phyloP scores from a whole-genome alignment of 1,140 invertebrate species.

The Chrysopa pallens region DNA sequence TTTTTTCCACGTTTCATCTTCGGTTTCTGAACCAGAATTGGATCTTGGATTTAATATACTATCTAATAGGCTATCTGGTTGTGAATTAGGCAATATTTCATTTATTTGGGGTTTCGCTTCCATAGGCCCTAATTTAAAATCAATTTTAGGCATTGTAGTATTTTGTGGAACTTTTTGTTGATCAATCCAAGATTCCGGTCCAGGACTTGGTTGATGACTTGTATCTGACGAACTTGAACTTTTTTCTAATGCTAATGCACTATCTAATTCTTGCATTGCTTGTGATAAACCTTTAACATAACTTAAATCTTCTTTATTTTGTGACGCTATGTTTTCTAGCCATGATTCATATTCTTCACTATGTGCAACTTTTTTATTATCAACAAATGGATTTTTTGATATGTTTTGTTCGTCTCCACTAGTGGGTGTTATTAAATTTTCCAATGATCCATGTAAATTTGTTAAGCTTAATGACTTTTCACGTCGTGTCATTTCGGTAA shows the following conservation, averaged over 20 bases:
- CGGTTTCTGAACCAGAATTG: conserved; percentile 38
- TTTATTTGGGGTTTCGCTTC: neutral
- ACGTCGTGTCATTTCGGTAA: conserved; percentile 5
- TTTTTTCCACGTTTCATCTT: conserved; percentile 45
- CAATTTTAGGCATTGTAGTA: conserved; percentile 2
- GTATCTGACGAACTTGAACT: conserved; percentile 38
- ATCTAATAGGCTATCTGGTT: conserved; percentile 11
- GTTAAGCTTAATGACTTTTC: conserved; percentile 26
- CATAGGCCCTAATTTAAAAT: conserved; percentile 17
- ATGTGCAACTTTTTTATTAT: conserved; percentile 18
- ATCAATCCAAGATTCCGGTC: conserved; percentile 14
- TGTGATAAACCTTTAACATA: conserved; percentile 40
- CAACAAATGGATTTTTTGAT: conserved; percentile 20
- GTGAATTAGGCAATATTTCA: neutral
- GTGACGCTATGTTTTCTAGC: conserved; percentile 33
- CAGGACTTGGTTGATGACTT: conserved; percentile 33
- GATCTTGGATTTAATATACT: conserved; percentile 9
- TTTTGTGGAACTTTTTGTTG: neutral
- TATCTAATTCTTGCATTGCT: conserved; percentile 44
- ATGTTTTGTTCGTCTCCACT: conserved; percentile 14
- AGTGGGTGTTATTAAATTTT: conserved; percentile 27
- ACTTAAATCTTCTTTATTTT: conserved; percentile 27
- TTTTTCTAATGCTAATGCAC: conserved; percentile 38
- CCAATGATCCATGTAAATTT: conserved; percentile 38
- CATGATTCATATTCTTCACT: conserved; percentile 28